Evolutionary conservation across 2,113 vertebrate species (phyloP).

Genomic region (Trogon surrucura): DNA sequence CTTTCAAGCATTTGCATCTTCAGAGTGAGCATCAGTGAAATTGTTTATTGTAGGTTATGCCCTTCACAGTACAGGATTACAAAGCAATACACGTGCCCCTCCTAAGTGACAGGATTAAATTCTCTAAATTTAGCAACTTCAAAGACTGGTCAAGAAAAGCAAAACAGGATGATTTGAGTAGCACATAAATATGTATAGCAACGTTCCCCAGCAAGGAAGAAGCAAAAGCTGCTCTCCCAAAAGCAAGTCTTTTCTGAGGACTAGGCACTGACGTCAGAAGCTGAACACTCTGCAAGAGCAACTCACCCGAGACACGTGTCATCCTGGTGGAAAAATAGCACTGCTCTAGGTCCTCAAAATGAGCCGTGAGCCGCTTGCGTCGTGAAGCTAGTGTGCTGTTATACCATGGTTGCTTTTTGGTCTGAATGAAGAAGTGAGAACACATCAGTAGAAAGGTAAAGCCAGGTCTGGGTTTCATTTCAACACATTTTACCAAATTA

Average conservation of each 20-base stretch:
- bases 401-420: conserved; percentile 96
- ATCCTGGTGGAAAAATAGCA: conserved; percentile 99
- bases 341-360: conserved; percentile 98
- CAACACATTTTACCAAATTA: neutral
- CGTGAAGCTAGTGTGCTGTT: conserved; percentile 95
- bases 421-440: conserved; percentile 73
- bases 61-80: neutral
- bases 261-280: neutral
- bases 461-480: neutral
- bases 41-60: neutral
- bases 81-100: neutral
- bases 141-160: neutral
- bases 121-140: neutral
- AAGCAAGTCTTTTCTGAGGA: neutral
- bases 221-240: neutral
- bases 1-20: neutral
- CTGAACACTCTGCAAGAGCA: neutral
- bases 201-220: neutral
- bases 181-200: accelerated
- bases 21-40: neutral
- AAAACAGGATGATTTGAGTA: accelerated
- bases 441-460: neutral
- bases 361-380: conserved; percentile 93
- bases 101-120: neutral
- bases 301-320: conserved; percentile 92